Conservation (phyloP, 2,113 vertebrate genomes). For the Podarcis raffonei region DNA sequence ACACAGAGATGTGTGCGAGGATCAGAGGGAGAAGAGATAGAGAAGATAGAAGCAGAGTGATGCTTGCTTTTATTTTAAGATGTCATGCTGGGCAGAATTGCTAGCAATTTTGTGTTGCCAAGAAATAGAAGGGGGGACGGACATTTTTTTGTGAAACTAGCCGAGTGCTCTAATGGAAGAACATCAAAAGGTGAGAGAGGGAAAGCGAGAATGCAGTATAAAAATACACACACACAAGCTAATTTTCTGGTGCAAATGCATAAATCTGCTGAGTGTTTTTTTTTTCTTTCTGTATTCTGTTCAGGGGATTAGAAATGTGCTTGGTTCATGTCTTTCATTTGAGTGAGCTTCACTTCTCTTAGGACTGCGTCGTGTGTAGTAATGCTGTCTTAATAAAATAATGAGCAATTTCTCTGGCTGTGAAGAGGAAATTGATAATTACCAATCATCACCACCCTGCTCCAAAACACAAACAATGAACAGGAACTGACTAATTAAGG, state of each 20-base stretch:
- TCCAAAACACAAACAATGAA: neutral
- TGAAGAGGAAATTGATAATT: neutral
- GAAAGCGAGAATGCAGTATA: neutral
- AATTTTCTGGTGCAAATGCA: neutral
- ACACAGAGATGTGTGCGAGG: neutral
- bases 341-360: neutral
- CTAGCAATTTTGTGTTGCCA: conserved; percentile 18
- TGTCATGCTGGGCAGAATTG: conserved; percentile 7
- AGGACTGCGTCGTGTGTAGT: neutral
- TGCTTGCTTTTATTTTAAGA: neutral
- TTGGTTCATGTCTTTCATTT: neutral
- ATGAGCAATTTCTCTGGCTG: neutral
- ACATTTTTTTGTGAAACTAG: conserved; percentile 5
- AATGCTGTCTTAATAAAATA: neutral
- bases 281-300: neutral
- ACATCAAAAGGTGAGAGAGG: neutral
- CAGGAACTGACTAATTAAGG: neutral
- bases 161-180: neutral
- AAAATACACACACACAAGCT: neutral
- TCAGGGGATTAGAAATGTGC: neutral
- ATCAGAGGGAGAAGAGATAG: neutral
- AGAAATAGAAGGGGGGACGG: no score
- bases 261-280: neutral
- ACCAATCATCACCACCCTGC: neutral
- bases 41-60: neutral